Conservation (phyloP, 1,140 invertebrate species). For the Aphidius gifuensis region DNA sequence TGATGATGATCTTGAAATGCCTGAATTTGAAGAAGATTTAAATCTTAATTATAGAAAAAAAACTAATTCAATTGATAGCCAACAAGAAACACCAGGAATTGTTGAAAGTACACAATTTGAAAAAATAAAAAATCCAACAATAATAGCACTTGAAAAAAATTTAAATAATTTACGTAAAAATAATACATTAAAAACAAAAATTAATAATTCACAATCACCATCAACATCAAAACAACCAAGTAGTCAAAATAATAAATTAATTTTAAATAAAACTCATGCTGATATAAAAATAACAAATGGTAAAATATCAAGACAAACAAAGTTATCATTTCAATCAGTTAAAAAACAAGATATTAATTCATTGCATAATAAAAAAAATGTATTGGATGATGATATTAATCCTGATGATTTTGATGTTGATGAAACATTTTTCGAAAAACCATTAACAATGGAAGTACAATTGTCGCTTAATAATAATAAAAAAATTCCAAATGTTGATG, state of each 20-base stretch:
- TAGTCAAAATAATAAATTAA: no score
- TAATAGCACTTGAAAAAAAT: not conserved
- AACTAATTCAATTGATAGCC: no score
- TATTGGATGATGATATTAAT: constrained; percentile 1
- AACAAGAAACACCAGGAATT: constrained; percentile 4
- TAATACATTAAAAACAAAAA: not conserved
- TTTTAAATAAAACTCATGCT: no score
- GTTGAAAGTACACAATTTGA: constrained; percentile 10
- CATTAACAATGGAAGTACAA: constrained; percentile 10
- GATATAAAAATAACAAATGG: not conserved
- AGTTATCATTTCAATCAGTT: not conserved
- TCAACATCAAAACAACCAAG: no score
- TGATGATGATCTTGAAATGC: no score
- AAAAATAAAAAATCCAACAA: not conserved
- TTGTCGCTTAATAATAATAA: not conserved
- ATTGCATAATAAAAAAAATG: not conserved
- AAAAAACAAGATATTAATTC: no score
- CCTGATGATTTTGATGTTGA: constrained; percentile 16
- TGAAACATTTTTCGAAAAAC: constrained; percentile 15
- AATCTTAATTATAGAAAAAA: no score
- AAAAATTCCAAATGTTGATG: not conserved
- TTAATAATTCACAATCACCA: no score
- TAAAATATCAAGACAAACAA: constrained; percentile 1
- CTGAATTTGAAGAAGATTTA: no score
- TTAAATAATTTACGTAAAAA: not conserved